phyloP scores from a whole-genome alignment of 2,888 invertebrate species.

The Proisotoma minuta region DNA sequence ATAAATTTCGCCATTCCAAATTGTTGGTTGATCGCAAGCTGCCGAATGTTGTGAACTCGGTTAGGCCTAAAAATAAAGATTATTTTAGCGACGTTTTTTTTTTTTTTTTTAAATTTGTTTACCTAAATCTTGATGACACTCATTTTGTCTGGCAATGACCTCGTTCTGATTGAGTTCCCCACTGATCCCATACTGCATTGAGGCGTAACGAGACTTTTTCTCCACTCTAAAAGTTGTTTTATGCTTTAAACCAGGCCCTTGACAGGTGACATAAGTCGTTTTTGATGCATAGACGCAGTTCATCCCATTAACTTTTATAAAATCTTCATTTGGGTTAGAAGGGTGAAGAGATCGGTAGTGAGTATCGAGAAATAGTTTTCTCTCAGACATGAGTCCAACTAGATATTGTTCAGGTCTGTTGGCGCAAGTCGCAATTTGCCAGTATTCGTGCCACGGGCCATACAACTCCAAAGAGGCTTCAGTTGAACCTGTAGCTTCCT shows the following conservation, averaged over 20 bases:
- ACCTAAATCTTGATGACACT: constrained; percentile 22
- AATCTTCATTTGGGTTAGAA: constrained; percentile 9
- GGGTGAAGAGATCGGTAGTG: constrained; percentile 18
- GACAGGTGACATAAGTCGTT: background rate
- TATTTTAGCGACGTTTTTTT: too few relatives aligned
- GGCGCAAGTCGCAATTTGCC: background rate
- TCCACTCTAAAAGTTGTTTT: constrained; percentile 7
- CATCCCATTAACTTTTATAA: constrained; percentile 8
- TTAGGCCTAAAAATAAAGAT: too few relatives aligned
- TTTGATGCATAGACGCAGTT: constrained; percentile 9
- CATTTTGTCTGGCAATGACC: constrained; percentile 18
- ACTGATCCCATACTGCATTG: constrained; percentile 16
- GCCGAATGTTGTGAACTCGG: constrained; percentile 20
- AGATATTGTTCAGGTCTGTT: constrained; percentile 1
- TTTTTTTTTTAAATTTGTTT: too few relatives aligned
- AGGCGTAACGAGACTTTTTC: constrained; percentile 5
- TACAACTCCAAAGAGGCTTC: background rate
- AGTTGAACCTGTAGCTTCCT: background rate
- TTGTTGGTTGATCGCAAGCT: constrained; percentile 4
- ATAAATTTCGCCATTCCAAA: constrained; percentile 18
- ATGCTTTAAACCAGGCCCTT: background rate
- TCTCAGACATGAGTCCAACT: constrained; percentile 9
- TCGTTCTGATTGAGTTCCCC: constrained; percentile 12
- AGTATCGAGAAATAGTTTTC: background rate
- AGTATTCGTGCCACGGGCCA: constrained; percentile 13